Percentiles rank a stretch among this genome's conserved stretches.
Conservation (phyloP, 2,113 vertebrate species). For the Thymallus thymallus region DNA sequence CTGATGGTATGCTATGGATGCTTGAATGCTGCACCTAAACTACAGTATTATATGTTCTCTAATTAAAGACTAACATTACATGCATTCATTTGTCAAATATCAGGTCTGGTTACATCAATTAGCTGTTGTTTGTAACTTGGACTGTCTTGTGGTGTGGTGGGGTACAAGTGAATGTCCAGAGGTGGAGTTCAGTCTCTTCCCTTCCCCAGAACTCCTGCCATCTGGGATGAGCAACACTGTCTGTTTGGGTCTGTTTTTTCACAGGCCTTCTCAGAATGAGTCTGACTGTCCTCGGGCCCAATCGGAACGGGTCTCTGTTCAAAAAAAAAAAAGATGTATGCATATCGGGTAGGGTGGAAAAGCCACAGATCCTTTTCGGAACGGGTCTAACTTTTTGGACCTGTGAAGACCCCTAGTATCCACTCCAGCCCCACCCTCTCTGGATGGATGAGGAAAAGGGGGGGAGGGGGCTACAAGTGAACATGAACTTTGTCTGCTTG, state of each 20-base stretch:
- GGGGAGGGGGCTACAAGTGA: conserved; percentile 1
- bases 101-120: background rate
- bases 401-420: too few relatives aligned
- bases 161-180: background rate
- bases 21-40: background rate
- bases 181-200: background rate
- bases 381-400: too few relatives aligned
- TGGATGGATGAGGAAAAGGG: too few relatives aligned
- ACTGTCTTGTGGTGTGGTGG: background rate
- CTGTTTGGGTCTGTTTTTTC: too few relatives aligned
- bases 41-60: background rate
- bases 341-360: too few relatives aligned
- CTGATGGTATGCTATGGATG: background rate
- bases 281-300: too few relatives aligned
- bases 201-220: background rate
- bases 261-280: too few relatives aligned
- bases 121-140: background rate
- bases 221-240: conserved; percentile 3
- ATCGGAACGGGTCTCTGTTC: too few relatives aligned
- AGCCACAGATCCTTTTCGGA: too few relatives aligned
- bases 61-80: background rate
- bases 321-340: too few relatives aligned
- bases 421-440: too few relatives aligned
- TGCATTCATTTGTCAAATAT: conserved; percentile 1
- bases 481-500: background rate